Percentiles rank a stretch among this genome's conserved stretches.
Conservation (phyloP, 2,113 vertebrate genomes). For the Taurulus bubalis region DNA sequence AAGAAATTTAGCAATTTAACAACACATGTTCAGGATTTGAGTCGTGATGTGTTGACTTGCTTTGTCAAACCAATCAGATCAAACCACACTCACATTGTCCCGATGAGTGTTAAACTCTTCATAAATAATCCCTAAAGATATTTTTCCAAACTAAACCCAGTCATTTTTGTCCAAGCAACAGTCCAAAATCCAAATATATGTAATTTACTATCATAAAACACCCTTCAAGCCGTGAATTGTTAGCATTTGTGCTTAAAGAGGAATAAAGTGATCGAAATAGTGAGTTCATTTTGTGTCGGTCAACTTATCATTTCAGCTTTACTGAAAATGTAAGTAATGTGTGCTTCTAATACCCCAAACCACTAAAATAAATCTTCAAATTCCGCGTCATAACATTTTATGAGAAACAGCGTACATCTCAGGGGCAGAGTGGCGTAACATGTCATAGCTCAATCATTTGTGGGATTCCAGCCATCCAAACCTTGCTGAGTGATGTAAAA, state of each 20-base stretch:
- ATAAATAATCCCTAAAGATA: not conserved
- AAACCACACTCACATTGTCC: not conserved
- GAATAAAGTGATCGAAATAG: not conserved
- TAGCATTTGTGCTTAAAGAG: not conserved
- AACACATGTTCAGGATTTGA: too few relatives aligned
- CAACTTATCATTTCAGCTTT: not conserved
- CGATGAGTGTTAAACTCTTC: not conserved
- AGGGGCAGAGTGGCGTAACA: not conserved
- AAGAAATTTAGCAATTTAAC: not conserved
- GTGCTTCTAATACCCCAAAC: not conserved
- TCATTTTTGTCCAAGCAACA: not conserved
- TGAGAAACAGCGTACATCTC: not conserved
- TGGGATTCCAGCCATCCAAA: conserved; percentile 8
- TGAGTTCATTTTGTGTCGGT: not conserved
- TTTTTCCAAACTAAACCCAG: not conserved
- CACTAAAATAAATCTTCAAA: conserved; percentile 10
- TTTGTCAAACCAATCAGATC: not conserved
- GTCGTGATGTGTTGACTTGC: too few relatives aligned
- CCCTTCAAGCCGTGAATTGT: not conserved
- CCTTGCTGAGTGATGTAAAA: conserved; percentile 33
- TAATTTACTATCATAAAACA: not conserved
- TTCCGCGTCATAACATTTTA: conserved; percentile 16
- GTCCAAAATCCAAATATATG: not conserved
- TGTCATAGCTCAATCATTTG: conserved; percentile 13
- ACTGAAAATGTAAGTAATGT: not conserved